Base-by-base conservation (phyloP, 2,113 vertebrate genomes). In the Platichthys flesus region DNA sequence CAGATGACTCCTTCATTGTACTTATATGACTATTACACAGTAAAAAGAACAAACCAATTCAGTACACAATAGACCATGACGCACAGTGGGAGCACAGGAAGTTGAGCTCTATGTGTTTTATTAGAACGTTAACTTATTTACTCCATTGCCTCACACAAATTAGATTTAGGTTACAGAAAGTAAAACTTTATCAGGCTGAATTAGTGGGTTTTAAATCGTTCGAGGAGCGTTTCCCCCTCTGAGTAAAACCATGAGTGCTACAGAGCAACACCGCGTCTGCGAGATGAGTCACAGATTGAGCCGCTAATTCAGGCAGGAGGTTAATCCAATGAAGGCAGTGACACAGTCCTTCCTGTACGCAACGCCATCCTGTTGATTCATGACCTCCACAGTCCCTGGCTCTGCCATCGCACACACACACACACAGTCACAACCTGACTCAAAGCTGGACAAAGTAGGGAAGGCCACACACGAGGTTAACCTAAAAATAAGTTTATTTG, bases 201-300 rank as follows among this genome's bases (percentile, higher is more conserved):
- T 24, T 7, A 12, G 15, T 13, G 24, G 35, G 24, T 23, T 63
- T 23, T 10, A 9, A 24, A 61, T 15, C 9, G 13, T 3, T n/a
- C 13, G 4, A 20, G 31, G 14, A 3, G 26, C 0, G 9, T 56
- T 61, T 45, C 42, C 31, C 20, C 56, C 18, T 12, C 31, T 40
- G 35, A 37, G 57, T 65, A 18, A 60, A 23, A 40, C 35, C 16
- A 23, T 6, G 28, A 45, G 28, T 10, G 3, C 23, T 7, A 10
- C 26, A 79, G 35, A 77, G 20, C 45, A 49, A 42, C 23, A 3
- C 62, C 16, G n/a, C 57, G 56, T 63, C n/a, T 24, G 66, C 21
- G 4, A 3, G 31, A 60, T 87, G 83, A 88, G 74, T 88, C 78
- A 88, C 72, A 55, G 70, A 61, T 28, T 79, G 52, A 67, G 74